phyloP scores from a whole-genome alignment of 64 coral and sea anemone species.

The Montipora efflorescens region DNA sequence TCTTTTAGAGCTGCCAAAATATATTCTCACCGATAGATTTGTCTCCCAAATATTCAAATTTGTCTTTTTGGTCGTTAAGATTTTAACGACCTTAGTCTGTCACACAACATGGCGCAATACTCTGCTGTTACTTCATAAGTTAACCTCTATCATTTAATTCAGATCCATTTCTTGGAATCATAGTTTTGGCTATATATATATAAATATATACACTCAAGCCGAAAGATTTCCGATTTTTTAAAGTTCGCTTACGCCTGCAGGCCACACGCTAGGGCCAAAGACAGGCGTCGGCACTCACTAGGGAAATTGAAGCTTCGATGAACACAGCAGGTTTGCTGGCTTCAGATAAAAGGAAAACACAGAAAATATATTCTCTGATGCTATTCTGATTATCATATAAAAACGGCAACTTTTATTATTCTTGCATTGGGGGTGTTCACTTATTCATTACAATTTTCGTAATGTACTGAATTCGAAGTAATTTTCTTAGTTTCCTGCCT shows the following conservation, averaged over 20 bases:
- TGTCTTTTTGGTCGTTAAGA: neutral
- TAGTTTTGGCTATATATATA: neutral
- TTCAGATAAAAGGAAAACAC: too few relatives aligned
- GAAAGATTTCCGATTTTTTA: neutral
- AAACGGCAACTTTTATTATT: too few relatives aligned
- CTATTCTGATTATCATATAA: too few relatives aligned
- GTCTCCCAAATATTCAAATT: constrained; percentile 37
- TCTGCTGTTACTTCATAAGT: neutral
- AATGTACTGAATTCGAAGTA: too few relatives aligned
- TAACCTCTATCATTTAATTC: neutral
- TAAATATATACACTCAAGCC: neutral
- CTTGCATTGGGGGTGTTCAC: too few relatives aligned
- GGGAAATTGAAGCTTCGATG: too few relatives aligned
- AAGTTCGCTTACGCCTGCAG: neutral
- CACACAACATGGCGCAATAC: neutral
- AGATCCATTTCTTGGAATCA: neutral
- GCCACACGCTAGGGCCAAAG: neutral
- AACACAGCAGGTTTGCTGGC: too few relatives aligned
- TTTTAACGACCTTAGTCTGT: constrained; percentile 5
- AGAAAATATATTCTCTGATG: too few relatives aligned
- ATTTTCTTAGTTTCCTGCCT: too few relatives aligned
- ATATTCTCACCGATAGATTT: neutral
- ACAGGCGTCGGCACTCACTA: neutral
- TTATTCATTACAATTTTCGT: too few relatives aligned
- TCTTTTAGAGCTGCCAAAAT: neutral